phyloP scores from a whole-genome alignment of 2,797 vertebrate species.

The Propithecus deckenii region DNA sequence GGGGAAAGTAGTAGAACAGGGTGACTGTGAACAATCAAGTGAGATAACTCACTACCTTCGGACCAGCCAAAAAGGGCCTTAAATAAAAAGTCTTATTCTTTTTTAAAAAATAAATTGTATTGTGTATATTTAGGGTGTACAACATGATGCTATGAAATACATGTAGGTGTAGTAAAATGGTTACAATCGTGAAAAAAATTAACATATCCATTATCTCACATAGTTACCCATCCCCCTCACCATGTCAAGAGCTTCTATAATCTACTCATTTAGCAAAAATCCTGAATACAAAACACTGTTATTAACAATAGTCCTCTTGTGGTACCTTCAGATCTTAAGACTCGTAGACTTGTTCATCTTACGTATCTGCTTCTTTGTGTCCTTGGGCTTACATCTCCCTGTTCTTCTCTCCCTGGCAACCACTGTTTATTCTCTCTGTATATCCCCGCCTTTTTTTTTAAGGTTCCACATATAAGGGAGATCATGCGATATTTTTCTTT shows the following conservation, averaged over 20 bases:
- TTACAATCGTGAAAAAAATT: neutral
- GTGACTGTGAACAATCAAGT: no score
- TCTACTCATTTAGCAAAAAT: neutral
- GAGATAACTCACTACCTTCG: no score
- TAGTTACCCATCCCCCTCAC: neutral
- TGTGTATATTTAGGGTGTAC: neutral
- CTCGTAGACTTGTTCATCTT: no score
- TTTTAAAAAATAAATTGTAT: neutral
- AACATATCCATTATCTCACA: neutral
- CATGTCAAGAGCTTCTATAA: no score
- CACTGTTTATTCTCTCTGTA: neutral
- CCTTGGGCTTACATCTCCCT: neutral
- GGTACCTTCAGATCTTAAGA: neutral
- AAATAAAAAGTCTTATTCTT: neutral
- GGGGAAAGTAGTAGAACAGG: no score
- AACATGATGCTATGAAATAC: neutral
- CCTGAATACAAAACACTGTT: no score
- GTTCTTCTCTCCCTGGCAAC: neutral
- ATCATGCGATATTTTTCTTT: neutral
- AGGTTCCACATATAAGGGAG: neutral
- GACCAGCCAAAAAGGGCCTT: neutral
- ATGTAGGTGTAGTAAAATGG: neutral
- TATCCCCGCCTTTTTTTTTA: neutral
- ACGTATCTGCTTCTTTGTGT: neutral
- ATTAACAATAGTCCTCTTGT: neutral